A percentile compares a stretch with the other conserved stretches of the same genome.
These are phyloP conservation scores for Drosophila testacea DNA, from an alignment of 2,888 invertebrate genomes.

Conservation along the genomic window DNA sequence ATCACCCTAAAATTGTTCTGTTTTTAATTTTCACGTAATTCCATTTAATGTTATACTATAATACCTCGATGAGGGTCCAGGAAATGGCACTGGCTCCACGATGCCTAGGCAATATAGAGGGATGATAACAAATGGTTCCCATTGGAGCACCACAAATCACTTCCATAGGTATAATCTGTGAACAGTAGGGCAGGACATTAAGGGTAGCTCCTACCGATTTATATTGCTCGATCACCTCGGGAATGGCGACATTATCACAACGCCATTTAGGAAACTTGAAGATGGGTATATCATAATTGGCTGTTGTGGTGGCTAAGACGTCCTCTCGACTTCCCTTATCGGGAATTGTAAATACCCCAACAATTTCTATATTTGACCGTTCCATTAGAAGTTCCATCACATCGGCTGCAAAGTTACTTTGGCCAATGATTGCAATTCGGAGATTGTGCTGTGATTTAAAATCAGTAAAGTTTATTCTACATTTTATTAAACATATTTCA, in stretches of 20 bases:
- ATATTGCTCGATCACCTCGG: conserved; percentile 93
- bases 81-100: conserved; percentile 98
- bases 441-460: conserved; percentile 58
- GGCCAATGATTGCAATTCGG: conserved; percentile 95
- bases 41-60: not conserved
- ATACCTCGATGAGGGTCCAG: conserved; percentile 94
- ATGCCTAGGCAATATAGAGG: conserved; percentile 96
- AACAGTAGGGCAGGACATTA: conserved; percentile 97
- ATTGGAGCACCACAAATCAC: conserved; percentile 94
- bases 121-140: conserved; percentile 97
- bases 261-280: conserved; percentile 97
- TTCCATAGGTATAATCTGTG: conserved; percentile 99
- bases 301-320: conserved; percentile 93
- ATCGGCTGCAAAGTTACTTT: conserved; percentile 97
- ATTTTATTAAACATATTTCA: not conserved
- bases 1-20: conserved; percentile 88
- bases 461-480: not conserved
- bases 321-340: conserved; percentile 96
- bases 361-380: conserved; percentile 92
- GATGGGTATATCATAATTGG: conserved; percentile 91
- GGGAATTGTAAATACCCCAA: conserved; percentile 97
- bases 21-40: too few species aligned
- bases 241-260: conserved; percentile 91
- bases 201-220: conserved; percentile 93
- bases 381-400: conserved; percentile 93